Conservation (phyloP, 1,140 invertebrate species). For the Anastrepha ludens region DNA sequence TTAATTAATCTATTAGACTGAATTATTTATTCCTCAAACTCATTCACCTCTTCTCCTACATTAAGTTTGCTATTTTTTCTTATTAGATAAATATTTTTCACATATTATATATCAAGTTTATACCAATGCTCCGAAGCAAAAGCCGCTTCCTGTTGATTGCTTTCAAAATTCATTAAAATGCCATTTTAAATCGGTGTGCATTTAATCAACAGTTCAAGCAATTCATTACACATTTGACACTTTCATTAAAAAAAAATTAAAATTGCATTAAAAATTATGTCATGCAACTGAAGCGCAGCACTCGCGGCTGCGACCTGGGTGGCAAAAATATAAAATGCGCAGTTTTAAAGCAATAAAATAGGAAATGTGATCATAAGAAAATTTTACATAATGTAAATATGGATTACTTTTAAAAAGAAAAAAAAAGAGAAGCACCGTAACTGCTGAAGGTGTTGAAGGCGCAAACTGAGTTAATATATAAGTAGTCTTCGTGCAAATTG, state of each 20-base stretch:
- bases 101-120: no score
- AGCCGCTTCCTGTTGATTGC: neutral
- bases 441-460: neutral
- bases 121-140: no score
- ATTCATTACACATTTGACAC: neutral
- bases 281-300: no score
- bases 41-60: no score
- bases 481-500: neutral
- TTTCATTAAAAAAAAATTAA: constrained; percentile 21
- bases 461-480: neutral
- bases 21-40: no score
- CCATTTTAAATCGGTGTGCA: neutral
- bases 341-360: neutral
- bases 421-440: no score
- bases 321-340: neutral
- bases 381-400: neutral
- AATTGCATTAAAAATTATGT: constrained; percentile 31
- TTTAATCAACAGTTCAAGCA: neutral
- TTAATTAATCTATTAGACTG: no score
- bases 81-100: no score
- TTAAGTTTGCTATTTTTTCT: no score
- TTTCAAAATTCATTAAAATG: neutral
- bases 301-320: no score
- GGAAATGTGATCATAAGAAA: neutral
- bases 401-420: neutral